These are phyloP conservation scores for Pelochelys cantorii DNA, from an alignment of 2,797 vertebrate genomes.

Conservation along the genomic window DNA sequence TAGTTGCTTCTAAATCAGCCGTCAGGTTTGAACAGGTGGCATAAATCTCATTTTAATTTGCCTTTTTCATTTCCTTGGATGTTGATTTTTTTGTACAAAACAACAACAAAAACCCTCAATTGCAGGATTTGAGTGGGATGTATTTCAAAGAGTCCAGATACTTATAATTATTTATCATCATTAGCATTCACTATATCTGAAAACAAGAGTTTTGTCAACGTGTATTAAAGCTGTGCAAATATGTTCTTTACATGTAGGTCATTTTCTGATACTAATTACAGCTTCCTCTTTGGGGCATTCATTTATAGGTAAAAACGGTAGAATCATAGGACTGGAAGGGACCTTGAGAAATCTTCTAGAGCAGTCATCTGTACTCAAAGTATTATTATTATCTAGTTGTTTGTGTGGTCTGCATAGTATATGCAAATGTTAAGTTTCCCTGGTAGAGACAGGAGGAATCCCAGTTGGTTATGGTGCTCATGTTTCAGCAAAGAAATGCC, in stretches of 20 bases:
- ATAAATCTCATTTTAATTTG: conserved; percentile 69
- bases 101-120: neutral
- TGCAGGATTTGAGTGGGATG: conserved; percentile 57
- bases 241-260: conserved; percentile 38
- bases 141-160: conserved; percentile 66
- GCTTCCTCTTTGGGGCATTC: conserved; percentile 7
- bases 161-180: conserved; percentile 70
- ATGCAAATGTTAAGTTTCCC: neutral
- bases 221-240: conserved; percentile 50
- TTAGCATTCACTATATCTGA: conserved; percentile 57
- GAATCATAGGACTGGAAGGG: no score
- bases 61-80: conserved; percentile 64
- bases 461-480: neutral
- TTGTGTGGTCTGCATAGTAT: neutral
- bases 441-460: neutral
- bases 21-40: conserved; percentile 64
- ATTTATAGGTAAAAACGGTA: neutral
- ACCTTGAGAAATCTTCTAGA: no score
- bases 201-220: conserved; percentile 67
- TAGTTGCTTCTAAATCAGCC: conserved; percentile 70
- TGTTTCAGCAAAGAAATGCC: neutral
- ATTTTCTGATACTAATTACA: conserved; percentile 7
- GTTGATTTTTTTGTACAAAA: conserved; percentile 57
- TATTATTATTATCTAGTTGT: neutral
- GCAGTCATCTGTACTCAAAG: no score